Conservation (phyloP, 1,140 invertebrate genomes). For the Bombus soroeensis region DNA sequence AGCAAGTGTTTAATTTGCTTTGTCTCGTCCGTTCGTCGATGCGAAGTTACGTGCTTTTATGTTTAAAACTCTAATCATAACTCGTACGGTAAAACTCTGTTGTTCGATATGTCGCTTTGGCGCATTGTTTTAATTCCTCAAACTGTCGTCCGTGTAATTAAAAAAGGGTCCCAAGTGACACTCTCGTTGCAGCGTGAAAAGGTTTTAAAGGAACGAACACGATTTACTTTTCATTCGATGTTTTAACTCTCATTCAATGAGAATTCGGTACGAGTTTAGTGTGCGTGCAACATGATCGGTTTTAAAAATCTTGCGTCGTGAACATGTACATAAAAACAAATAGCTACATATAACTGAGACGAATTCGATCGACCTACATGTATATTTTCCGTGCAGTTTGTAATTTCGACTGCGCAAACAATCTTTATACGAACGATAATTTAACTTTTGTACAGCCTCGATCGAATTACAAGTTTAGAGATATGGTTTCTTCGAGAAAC, state of each 20-base stretch:
- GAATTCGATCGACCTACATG: neutral
- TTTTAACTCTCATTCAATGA: neutral
- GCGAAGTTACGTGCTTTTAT: neutral
- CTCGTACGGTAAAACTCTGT: neutral
- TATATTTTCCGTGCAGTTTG: no score
- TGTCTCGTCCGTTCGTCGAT: neutral
- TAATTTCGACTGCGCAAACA: no score
- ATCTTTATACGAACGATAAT: no score
- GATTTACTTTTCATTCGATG: neutral
- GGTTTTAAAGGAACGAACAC: neutral
- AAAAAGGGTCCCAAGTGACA: conserved; percentile 15
- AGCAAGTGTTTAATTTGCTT: neutral
- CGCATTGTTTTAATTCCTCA: conserved; percentile 18
- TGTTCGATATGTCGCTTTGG: neutral
- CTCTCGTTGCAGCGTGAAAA: neutral
- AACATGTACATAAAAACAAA: neutral
- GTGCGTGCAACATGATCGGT: neutral
- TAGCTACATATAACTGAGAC: neutral
- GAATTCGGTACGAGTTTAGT: neutral
- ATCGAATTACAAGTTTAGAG: neutral
- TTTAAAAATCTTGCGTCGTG: neutral
- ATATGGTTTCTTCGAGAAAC: neutral
- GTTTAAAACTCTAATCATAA: neutral
- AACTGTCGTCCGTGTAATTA: conserved; percentile 28
- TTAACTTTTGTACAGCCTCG: neutral